A percentile compares a stretch with the other conserved stretches of the same genome.
phyloP scores from a whole-genome alignment of 2,888 invertebrate species.

The Ommatoiulus sabulosus region DNA sequence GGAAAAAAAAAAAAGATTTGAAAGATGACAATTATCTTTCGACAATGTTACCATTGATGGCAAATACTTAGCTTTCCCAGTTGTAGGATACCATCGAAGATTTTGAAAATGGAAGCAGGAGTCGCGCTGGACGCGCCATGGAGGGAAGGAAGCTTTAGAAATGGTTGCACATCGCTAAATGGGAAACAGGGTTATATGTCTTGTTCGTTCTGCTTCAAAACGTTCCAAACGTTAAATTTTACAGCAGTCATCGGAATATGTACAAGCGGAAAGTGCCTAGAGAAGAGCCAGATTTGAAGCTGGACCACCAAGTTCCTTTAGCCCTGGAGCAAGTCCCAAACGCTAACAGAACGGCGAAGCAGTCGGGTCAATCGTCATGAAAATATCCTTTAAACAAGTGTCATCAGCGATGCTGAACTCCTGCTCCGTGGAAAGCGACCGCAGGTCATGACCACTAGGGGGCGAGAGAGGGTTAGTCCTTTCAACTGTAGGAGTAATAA shows the following conservation, averaged over 20 bases:
- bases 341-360: conserved; percentile 68
- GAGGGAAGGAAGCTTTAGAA: neutral
- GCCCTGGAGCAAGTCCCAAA: neutral
- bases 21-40: neutral
- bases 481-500: neutral
- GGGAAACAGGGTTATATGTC: neutral
- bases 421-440: neutral
- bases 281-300: neutral
- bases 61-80: neutral
- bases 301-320: neutral
- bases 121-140: conserved; percentile 1
- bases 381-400: conserved; percentile 66
- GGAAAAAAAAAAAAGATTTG: neutral
- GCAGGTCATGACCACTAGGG: neutral
- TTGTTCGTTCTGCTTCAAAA: conserved; percentile 6
- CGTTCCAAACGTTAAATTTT: neutral
- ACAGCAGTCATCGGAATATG: neutral
- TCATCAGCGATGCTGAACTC: neutral
- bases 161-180: neutral
- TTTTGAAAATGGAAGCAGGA: conserved; percentile 32
- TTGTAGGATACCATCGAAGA: neutral
- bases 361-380: conserved; percentile 69
- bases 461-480: neutral
- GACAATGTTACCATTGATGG: neutral
- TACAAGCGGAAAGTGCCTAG: neutral